Percentiles rank a stretch among this genome's conserved stretches.
phyloP scores from a whole-genome alignment of 1,140 invertebrate species.

The Mercenaria mercenaria region DNA sequence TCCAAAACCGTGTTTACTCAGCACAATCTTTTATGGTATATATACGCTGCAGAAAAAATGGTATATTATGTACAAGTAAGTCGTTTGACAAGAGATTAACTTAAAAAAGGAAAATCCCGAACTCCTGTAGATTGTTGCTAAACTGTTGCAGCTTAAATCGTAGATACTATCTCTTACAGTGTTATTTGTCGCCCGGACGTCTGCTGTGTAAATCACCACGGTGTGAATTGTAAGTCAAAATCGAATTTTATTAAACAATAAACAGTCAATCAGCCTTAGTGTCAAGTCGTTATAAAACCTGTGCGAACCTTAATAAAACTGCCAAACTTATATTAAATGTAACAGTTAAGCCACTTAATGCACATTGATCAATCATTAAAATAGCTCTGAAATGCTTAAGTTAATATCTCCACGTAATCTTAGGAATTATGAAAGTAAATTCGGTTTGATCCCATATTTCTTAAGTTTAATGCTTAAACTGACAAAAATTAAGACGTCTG shows the following conservation, averaged over 20 bases:
- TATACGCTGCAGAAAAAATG: no score
- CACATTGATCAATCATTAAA: no score
- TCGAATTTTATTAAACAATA: neutral
- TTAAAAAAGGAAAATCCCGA: neutral
- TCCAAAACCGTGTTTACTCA: no score
- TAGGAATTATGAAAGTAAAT: neutral
- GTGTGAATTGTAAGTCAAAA: neutral
- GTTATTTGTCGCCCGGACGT: neutral
- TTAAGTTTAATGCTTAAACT: neutral
- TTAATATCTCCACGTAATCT: neutral
- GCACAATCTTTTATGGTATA: no score
- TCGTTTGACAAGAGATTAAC: no score
- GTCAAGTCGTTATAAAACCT: conserved; percentile 9
- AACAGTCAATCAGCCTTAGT: neutral
- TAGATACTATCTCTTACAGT: neutral
- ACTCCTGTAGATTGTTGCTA: neutral
- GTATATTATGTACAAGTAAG: no score
- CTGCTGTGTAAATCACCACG: neutral
- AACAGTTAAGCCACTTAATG: neutral
- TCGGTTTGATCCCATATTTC: neutral
- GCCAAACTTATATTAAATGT: neutral
- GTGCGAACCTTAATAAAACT: neutral
- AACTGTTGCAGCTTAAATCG: neutral
- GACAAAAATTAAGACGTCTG: neutral
- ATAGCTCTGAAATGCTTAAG: neutral